Percentiles rank a stretch among this genome's conserved stretches.
Conservation (phyloP, 2,797 vertebrate species). For the Dicrostonyx torquatus region DNA sequence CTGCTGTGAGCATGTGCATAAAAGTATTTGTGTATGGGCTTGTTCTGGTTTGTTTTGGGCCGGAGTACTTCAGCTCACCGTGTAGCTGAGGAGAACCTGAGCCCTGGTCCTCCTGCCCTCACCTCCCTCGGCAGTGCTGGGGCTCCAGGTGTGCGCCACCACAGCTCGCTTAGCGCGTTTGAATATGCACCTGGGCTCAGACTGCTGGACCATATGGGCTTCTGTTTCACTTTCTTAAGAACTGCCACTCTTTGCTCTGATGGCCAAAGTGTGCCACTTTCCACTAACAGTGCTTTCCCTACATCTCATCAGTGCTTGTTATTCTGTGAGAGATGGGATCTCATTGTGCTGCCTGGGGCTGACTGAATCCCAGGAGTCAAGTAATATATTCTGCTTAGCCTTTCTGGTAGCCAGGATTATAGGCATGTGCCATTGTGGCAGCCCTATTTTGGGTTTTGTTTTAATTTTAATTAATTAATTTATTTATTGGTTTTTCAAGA, state of each 20-base stretch:
- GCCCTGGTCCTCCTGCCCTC: background rate
- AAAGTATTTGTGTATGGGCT: background rate
- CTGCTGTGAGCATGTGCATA: background rate
- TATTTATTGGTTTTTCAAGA: background rate
- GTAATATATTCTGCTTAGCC: background rate
- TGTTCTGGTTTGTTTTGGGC: background rate
- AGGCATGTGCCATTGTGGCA: no score
- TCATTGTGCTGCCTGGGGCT: background rate
- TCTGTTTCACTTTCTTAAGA: constrained; percentile 31
- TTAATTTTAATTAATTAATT: background rate
- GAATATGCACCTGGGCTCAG: background rate
- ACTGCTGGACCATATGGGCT: constrained; percentile 12
- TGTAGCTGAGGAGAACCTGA: background rate
- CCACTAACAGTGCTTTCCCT: no score
- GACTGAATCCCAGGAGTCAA: background rate
- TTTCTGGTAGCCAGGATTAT: background rate
- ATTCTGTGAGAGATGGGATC: background rate
- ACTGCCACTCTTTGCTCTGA: background rate
- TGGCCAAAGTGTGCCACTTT: background rate
- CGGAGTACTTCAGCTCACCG: background rate
- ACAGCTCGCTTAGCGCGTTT: background rate
- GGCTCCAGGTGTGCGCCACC: background rate
- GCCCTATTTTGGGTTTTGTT: background rate
- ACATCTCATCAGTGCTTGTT: background rate
- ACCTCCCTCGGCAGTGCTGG: background rate